A percentile compares a stretch with the other conserved stretches of the same genome.
These are phyloP conservation scores for Bombus vancouverensis DNA, from an alignment of 1,140 invertebrate species.

Conservation along the genomic window DNA sequence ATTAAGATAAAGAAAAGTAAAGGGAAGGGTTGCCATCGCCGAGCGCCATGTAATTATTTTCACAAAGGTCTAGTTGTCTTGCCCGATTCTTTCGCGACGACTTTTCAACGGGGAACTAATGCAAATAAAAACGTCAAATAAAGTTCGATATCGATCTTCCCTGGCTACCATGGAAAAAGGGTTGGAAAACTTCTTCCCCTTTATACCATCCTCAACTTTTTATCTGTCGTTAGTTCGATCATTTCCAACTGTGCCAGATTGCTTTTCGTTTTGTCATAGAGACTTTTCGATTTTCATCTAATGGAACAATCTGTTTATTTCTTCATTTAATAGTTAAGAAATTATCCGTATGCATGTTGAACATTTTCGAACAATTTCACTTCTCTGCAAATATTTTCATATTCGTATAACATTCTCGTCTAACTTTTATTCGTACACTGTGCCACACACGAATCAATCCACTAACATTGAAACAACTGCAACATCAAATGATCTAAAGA, in stretches of 20 bases:
- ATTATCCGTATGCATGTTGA: too few species aligned
- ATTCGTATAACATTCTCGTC: too few species aligned
- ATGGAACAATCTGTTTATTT: too few species aligned
- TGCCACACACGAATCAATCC: too few species aligned
- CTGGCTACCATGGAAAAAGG: not conserved
- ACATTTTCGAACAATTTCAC: too few species aligned
- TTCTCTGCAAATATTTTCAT: too few species aligned
- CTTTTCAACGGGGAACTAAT: conserved; percentile 70
- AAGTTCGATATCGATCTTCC: conserved; percentile 81
- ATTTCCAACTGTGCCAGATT: not conserved
- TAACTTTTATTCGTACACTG: too few species aligned
- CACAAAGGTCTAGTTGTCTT: conserved; percentile 63
- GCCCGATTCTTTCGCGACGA: conserved; percentile 21
- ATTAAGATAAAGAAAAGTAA: conserved; percentile 81
- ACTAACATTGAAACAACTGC: too few species aligned
- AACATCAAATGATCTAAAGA: too few species aligned
- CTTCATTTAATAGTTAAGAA: too few species aligned
- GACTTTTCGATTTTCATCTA: too few species aligned
- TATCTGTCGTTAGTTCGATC: not conserved
- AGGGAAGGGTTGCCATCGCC: conserved; percentile 78
- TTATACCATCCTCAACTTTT: not conserved
- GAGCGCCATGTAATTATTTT: conserved; percentile 81
- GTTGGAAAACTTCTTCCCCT: not conserved
- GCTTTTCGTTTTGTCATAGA: not conserved
- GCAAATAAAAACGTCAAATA: conserved; percentile 80